Base-by-base conservation (phyloP, 2,113 vertebrate species). In the Scomber scombrus region DNA sequence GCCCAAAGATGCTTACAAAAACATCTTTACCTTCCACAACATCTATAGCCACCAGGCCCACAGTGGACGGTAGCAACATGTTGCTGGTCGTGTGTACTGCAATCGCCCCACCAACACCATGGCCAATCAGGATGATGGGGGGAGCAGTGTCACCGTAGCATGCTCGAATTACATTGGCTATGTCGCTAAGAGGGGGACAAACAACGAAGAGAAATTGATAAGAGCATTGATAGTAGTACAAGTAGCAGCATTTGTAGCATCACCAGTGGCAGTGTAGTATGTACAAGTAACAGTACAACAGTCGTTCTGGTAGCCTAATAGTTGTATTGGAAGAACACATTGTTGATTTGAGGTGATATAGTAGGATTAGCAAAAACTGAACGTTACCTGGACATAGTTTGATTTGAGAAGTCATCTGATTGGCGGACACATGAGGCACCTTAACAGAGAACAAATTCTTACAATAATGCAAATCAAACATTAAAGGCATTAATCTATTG, bases 41-140 rank as follows among this genome's bases (percentile, higher is more conserved):
- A 2, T 94, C 93, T 7, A 94, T 93, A 3, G 88, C 86, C 34
- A 93, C 92, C 71, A 94, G 85, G 9, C 93, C 92, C 43, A 93
- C 88, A 4, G 82, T 90, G 46, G 84, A 81, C 0, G 91, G 89
- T 11, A 94, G 34, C 49, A 93, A 80, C 46, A 46, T 75, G 71
- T 85, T 89, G 58, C 83, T 76, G 56, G 88, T 83, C 1, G 84
- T 84, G 11, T 95, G 89, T 51, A 94, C 92, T 0, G 93, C 93
- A 0, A 94, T 93, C 2, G 93, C 93, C 49, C 94, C 92, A 0
- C 93, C 93, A 40, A 93, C 90, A 1, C 91, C 92, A 11, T 94
- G 94, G 23, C 94, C 93, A 71, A 93, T 89, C 73, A 94, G 78
- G 58, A 95, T 70, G 1, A 92, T 78, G 3, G 91, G 88, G 31